These are phyloP conservation scores for Erynnis tages DNA, from an alignment of 2,888 invertebrate species.

Conservation along the genomic window DNA sequence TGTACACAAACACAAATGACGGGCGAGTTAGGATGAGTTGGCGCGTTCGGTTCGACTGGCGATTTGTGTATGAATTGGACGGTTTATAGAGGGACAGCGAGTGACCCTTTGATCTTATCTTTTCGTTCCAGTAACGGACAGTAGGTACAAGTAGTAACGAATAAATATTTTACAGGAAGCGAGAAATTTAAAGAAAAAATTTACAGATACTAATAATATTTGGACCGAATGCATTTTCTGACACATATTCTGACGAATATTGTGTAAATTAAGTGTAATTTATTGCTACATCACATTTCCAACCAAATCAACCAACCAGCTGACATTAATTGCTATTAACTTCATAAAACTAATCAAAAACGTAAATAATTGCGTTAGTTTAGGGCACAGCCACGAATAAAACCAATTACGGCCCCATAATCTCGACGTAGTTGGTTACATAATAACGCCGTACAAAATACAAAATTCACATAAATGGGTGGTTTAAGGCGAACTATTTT, in stretches of 20 bases:
- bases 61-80: constrained; percentile 14
- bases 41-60: constrained; percentile 11
- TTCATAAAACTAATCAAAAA: not conserved
- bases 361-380: constrained; percentile 7
- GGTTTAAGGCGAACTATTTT: constrained; percentile 30
- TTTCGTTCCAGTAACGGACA: not conserved
- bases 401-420: constrained; percentile 18
- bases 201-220: no score
- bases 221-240: no score
- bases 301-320: not conserved
- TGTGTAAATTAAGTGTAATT: no score
- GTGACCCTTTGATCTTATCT: constrained; percentile 11
- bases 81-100: constrained; percentile 4
- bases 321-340: not conserved
- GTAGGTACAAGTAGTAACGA: not conserved
- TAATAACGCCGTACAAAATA: constrained; percentile 19
- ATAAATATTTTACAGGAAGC: not conserved
- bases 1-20: constrained; percentile 33
- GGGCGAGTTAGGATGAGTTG: constrained; percentile 12
- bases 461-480: constrained; percentile 24
- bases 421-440: constrained; percentile 11
- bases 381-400: constrained; percentile 7
- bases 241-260: no score
- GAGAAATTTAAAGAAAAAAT: not conserved
- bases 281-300: not conserved